phyloP scores from a whole-genome alignment of 2,888 invertebrate species.

The Sialis lutaria region DNA sequence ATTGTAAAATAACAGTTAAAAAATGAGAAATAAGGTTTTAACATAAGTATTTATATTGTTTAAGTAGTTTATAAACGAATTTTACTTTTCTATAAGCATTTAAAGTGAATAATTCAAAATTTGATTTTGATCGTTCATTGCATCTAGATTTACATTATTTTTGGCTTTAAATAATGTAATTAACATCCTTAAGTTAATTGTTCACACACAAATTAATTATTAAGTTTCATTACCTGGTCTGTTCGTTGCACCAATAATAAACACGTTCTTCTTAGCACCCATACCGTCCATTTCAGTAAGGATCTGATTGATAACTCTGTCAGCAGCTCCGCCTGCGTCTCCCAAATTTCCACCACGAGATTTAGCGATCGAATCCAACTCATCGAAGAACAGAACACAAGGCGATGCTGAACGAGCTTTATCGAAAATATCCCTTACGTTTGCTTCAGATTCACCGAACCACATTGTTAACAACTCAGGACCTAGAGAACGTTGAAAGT shows the following conservation, averaged over 20 bases:
- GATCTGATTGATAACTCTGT: conserved; percentile 98
- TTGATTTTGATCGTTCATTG: too few species aligned
- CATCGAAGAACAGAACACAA: conserved; percentile 98
- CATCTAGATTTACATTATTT: too few species aligned
- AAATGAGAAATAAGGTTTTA: too few species aligned
- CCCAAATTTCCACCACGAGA: conserved; percentile 94
- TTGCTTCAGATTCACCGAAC: conserved; percentile 99
- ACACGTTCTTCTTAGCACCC: conserved; percentile 99
- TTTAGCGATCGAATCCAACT: conserved; percentile 98
- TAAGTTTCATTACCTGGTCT: conserved; percentile 34
- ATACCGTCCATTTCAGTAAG: conserved; percentile 99
- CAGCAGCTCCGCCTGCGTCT: conserved; percentile 96
- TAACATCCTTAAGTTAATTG: too few species aligned
- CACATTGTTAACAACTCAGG: conserved; percentile 98
- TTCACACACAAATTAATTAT: not conserved
- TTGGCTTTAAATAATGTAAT: too few species aligned
- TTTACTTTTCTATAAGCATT: too few species aligned
- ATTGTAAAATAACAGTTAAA: too few species aligned
- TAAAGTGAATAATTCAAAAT: too few species aligned
- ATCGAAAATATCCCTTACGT: conserved; percentile 98
- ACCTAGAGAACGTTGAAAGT: too few species aligned
- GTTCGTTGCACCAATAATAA: conserved; percentile 95
- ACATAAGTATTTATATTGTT: too few species aligned
- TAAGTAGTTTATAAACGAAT: too few species aligned
- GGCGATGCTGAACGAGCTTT: conserved; percentile 99